Evolutionary conservation across 2,113 vertebrate genomes (phyloP).

Genomic region (Siniperca chuatsi): DNA sequence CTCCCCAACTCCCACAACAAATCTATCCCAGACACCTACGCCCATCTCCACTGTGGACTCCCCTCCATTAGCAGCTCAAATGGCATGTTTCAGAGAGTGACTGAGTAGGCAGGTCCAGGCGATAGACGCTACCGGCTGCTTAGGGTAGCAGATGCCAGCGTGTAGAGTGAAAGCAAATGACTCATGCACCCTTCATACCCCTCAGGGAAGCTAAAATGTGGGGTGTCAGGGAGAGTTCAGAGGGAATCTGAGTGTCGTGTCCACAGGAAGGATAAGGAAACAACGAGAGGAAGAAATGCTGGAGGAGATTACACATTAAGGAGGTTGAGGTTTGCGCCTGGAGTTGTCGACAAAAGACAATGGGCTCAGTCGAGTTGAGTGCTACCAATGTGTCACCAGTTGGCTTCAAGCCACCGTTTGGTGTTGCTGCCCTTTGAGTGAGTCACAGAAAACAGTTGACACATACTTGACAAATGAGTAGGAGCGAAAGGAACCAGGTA

Average conservation of each 20-base stretch:
- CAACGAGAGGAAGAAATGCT: background rate
- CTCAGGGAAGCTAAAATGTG: conserved; percentile 58
- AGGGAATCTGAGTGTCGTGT: conserved; percentile 49
- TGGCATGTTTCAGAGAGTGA: conserved; percentile 51
- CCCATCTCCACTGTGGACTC: conserved; percentile 42
- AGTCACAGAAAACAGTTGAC: conserved; percentile 31
- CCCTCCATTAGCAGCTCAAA: conserved; percentile 69
- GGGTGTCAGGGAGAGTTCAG: conserved; percentile 58
- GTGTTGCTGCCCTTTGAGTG: background rate
- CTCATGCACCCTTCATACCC: conserved; percentile 48
- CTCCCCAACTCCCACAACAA: conserved; percentile 46
- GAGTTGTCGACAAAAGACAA: background rate
- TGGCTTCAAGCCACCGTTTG: conserved; percentile 32
- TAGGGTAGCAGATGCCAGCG: conserved; percentile 57
- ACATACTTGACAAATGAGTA: conserved; percentile 33
- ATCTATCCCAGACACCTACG: conserved; percentile 63
- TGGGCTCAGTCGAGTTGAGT: background rate
- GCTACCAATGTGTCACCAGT: conserved; percentile 35
- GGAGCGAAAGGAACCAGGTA: conserved; percentile 10
- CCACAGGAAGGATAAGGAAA: background rate
- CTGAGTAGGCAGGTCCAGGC: conserved; percentile 45
- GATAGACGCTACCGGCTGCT: conserved; percentile 41
- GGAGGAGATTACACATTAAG: conserved; percentile 5
- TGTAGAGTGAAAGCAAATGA: conserved; percentile 65
- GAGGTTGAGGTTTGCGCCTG: background rate